A percentile compares a stretch with the other conserved stretches of the same genome.
Conservation (phyloP, 2,888 invertebrate genomes). For the Drosophila rubida region DNA sequence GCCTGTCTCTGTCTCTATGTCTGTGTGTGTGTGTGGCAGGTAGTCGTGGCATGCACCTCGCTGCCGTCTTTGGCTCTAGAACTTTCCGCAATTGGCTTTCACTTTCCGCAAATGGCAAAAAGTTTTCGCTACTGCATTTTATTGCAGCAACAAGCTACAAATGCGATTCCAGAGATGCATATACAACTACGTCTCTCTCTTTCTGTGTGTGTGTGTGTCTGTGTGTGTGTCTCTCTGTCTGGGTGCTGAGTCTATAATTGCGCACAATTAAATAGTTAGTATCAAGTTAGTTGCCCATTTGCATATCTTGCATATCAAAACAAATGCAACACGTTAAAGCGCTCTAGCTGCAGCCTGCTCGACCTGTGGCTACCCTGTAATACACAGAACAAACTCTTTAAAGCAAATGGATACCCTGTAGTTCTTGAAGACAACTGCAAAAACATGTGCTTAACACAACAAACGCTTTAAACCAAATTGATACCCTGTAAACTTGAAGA, state of each 20-base stretch:
- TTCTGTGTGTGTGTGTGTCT: neutral
- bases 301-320: conserved; percentile 17
- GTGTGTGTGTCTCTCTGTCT: neutral
- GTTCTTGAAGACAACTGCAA: no score
- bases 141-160: conserved; percentile 50
- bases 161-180: conserved; percentile 45
- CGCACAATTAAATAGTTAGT: conserved; percentile 32
- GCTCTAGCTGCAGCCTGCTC: neutral
- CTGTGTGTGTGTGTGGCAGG: conserved; percentile 40
- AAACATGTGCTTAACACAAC: no score
- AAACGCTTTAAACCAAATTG: no score
- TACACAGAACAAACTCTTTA: no score
- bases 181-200: no score
- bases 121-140: conserved; percentile 63
- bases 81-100: conserved; percentile 56
- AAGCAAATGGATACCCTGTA: no score
- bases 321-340: conserved; percentile 24
- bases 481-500: no score
- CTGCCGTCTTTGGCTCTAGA: conserved; percentile 21
- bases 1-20: conserved; percentile 4
- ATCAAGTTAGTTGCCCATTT: conserved; percentile 1
- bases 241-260: conserved; percentile 4
- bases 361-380: conserved; percentile 21
- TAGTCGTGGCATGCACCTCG: conserved; percentile 50
- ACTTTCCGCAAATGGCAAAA: conserved; percentile 60